Percentiles rank a stretch among this genome's conserved stretches.
Conservation (phyloP, 2,888 invertebrate species). For the Pterostichus niger region DNA sequence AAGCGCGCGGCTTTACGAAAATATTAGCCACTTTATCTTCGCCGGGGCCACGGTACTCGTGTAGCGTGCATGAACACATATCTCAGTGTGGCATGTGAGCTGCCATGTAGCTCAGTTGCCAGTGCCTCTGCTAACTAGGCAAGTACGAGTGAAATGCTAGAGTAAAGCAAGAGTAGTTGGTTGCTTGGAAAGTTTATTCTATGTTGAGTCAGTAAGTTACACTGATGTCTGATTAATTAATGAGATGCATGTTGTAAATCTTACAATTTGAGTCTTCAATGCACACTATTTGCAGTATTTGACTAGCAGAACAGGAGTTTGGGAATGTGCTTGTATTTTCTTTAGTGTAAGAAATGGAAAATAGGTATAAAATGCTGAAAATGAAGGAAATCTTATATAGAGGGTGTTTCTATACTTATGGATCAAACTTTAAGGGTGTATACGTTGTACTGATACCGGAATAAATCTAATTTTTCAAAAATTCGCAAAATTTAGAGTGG, state of each 20-base stretch:
- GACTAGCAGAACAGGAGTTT: too few relatives aligned
- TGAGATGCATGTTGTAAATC: conserved; percentile 13
- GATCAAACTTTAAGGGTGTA: too few relatives aligned
- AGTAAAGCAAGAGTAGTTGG: background rate
- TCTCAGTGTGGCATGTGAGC: conserved; percentile 8
- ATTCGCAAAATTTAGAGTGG: too few relatives aligned
- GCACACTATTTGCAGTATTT: too few relatives aligned
- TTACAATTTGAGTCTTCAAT: background rate
- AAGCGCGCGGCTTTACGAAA: conserved; percentile 5
- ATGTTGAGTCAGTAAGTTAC: background rate
- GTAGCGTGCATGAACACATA: conserved; percentile 3
- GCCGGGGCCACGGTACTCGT: background rate
- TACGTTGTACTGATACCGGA: too few relatives aligned
- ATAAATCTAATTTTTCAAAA: too few relatives aligned
- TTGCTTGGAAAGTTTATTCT: background rate
- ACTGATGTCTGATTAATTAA: conserved; percentile 33
- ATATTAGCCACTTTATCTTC: conserved; percentile 44
- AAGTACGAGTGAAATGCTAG: conserved; percentile 7
- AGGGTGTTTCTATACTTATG: too few relatives aligned
- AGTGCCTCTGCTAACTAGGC: background rate
- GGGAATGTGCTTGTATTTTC: too few relatives aligned
- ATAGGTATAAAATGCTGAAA: too few relatives aligned
- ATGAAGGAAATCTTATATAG: too few relatives aligned
- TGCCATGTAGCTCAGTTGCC: background rate
- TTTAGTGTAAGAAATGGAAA: too few relatives aligned